A percentile compares a stretch with the other conserved stretches of the same genome.
Conservation (phyloP, 2,888 invertebrate species). For the Drosophila austrosaltans region DNA sequence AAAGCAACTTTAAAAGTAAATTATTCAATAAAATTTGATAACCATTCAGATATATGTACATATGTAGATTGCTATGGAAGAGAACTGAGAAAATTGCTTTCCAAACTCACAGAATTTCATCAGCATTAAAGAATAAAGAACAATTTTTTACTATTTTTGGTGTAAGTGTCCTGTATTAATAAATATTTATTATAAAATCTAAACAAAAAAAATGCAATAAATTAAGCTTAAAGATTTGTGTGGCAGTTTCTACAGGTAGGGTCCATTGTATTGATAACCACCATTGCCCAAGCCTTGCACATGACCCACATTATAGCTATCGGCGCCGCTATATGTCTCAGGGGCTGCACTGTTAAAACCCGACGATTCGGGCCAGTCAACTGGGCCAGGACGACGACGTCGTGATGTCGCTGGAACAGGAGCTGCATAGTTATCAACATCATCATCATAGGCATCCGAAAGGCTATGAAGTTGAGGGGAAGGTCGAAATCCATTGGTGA, state of each 20-base stretch:
- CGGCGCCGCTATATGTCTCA: conserved; percentile 75
- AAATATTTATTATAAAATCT: conserved; percentile 23
- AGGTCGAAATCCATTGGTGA: conserved; percentile 54
- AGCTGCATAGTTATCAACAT: conserved; percentile 48
- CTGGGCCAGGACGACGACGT: conserved; percentile 50
- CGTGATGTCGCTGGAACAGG: conserved; percentile 37
- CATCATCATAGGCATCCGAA: conserved; percentile 46
- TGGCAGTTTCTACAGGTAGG: conserved; percentile 52
- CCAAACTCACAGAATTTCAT: no score
- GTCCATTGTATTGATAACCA: conserved; percentile 70
- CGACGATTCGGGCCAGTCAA: conserved; percentile 45
- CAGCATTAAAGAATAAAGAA: no score
- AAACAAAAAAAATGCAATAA: conserved; percentile 47
- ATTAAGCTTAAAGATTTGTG: conserved; percentile 37
- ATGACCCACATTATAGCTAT: conserved; percentile 79
- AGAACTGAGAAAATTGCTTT: no score
- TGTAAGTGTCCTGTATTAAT: not conserved
- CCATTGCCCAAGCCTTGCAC: conserved; percentile 70
- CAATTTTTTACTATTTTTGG: no score
- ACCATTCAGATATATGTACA: no score
- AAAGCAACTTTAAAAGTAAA: no score
- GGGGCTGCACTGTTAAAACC: conserved; percentile 34
- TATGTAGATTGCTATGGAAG: no score
- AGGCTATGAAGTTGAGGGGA: conserved; percentile 53
- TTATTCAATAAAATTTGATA: no score